Evolutionary conservation across 2,888 invertebrate genomes (phyloP).

Genomic region (Torymus texanus): DNA sequence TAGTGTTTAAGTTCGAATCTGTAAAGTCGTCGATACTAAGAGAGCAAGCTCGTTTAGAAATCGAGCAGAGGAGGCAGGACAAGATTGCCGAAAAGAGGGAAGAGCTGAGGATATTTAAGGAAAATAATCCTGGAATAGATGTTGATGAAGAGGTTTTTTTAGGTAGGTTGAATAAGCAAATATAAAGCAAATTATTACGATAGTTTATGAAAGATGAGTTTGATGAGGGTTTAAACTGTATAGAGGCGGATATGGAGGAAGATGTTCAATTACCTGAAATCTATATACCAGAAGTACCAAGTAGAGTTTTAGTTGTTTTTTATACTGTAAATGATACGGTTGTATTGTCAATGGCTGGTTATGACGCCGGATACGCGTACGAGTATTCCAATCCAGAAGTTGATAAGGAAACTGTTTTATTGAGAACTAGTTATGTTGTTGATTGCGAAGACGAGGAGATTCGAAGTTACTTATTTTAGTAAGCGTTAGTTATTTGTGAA

Average conservation of each 20-base stretch:
- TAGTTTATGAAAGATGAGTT: no score
- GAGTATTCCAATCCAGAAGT: slow-evolving; percentile 74
- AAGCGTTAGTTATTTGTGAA: slow-evolving; percentile 60
- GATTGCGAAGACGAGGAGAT: slow-evolving; percentile 80
- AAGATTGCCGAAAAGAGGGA: slow-evolving; percentile 77
- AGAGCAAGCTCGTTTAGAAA: slow-evolving; percentile 79
- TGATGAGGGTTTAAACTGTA: slow-evolving; percentile 1
- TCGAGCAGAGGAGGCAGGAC: slow-evolving; percentile 77
- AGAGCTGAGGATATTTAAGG: slow-evolving; percentile 79
- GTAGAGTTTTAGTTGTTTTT: slow-evolving; percentile 78
- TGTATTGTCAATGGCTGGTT: slow-evolving; percentile 81
- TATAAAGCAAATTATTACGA: no score
- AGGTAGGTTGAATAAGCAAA: slow-evolving; percentile 74
- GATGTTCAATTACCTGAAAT: slow-evolving; percentile 75
- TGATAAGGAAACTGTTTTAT: slow-evolving; percentile 71
- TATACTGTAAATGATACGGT: slow-evolving; percentile 77
- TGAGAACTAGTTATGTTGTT: slow-evolving; percentile 75
- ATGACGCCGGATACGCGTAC: slow-evolving; percentile 82
- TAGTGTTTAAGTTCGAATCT: slow-evolving; percentile 77
- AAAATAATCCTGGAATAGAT: slow-evolving; percentile 79
- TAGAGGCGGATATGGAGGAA: slow-evolving; percentile 78
- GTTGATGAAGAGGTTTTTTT: slow-evolving; percentile 80
- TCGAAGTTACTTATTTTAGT: slow-evolving; percentile 77
- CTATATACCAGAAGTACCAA: slow-evolving; percentile 78
- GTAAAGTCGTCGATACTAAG: slow-evolving; percentile 79